Percentiles rank a stretch among this genome's conserved stretches.
phyloP scores from a whole-genome alignment of 64 coral and sea anemone genomes.

The Cladopsammia gracilis region DNA sequence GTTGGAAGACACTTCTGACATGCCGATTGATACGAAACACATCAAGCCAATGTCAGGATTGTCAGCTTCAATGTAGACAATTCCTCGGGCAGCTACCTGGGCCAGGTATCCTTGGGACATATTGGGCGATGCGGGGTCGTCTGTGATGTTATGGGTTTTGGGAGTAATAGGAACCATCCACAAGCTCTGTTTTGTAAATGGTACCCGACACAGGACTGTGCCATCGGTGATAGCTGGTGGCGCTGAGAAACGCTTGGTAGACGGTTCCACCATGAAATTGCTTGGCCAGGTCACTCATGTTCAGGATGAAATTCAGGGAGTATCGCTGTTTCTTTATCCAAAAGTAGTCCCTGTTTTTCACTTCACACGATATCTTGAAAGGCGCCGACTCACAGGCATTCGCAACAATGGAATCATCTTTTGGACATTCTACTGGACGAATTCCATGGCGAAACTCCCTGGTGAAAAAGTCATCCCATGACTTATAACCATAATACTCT shows the following conservation, averaged over 20 bases:
- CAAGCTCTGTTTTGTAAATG: constrained; percentile 56
- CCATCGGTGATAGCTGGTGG: constrained; percentile 82
- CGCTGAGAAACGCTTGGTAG: constrained; percentile 83
- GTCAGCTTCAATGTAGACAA: constrained; percentile 80
- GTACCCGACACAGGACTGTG: constrained; percentile 78
- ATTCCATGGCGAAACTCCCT: constrained; percentile 66
- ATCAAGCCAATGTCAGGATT: constrained; percentile 92
- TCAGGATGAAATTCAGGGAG: constrained; percentile 71
- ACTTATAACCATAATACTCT: constrained; percentile 64
- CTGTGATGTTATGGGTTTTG: constrained; percentile 49
- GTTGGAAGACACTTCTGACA: constrained; percentile 82
- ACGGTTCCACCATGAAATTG: constrained; percentile 79
- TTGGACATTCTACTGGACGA: constrained; percentile 61
- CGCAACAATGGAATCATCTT: constrained; percentile 60
- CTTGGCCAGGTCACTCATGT: constrained; percentile 55
- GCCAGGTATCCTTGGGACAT: constrained; percentile 73
- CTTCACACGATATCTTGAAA: constrained; percentile 35
- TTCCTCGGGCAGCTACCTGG: constrained; percentile 83
- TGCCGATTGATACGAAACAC: constrained; percentile 84
- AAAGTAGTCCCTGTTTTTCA: constrained; percentile 53
- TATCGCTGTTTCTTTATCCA: constrained; percentile 71
- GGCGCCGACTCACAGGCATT: constrained; percentile 82
- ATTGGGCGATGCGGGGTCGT: constrained; percentile 68
- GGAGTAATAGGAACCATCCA: constrained; percentile 82
- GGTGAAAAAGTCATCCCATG: constrained; percentile 85